These are phyloP conservation scores for Indicator indicator DNA, from an alignment of 2,113 vertebrate species.

Conservation along the genomic window DNA sequence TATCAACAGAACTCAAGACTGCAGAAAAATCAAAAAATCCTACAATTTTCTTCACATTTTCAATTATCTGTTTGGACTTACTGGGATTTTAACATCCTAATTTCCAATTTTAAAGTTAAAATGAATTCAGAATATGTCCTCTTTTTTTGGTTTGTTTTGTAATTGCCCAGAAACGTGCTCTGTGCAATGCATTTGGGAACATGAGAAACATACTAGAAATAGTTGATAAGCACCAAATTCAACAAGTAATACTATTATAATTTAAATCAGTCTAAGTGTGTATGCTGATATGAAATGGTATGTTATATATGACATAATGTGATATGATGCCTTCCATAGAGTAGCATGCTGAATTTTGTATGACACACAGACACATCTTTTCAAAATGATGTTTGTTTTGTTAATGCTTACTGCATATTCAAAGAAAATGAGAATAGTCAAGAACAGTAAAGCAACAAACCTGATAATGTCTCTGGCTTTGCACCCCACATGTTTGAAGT, in stretches of 20 bases:
- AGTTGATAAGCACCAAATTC: background rate
- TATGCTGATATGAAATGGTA: background rate
- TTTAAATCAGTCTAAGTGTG: background rate
- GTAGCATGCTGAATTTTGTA: background rate
- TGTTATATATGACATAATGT: no score
- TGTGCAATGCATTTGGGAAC: background rate
- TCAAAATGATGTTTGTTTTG: background rate
- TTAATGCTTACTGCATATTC: background rate
- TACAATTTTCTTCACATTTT: background rate
- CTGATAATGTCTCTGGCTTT: conserved; percentile 97
- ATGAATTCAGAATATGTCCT: background rate
- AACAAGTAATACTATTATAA: background rate
- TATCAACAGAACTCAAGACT: background rate
- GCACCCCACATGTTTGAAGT: conserved; percentile 91
- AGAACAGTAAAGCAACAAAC: conserved; percentile 68
- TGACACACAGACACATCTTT: background rate
- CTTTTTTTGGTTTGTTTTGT: background rate
- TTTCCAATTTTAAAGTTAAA: background rate
- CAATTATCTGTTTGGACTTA: background rate
- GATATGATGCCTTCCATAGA: background rate
- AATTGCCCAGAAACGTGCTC: background rate
- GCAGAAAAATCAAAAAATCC: background rate
- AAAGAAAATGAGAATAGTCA: background rate
- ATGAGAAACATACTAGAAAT: background rate
- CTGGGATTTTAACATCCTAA: background rate